Conservation (phyloP, 2,113 vertebrate genomes). For the Neodontobutis hainanensis region DNA sequence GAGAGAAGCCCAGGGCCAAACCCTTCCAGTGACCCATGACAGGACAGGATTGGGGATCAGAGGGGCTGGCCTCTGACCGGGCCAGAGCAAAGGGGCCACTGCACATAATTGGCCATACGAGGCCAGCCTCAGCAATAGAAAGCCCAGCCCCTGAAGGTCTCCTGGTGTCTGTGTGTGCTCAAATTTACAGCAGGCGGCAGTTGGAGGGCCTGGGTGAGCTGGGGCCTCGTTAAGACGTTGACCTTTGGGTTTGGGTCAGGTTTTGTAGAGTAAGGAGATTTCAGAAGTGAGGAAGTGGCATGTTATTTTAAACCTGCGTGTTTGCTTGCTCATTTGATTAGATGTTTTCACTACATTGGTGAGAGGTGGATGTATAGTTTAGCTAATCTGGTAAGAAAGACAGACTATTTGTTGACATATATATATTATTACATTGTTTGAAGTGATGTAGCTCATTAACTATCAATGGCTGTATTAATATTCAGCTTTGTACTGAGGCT, state of each 20-base stretch:
- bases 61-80: constrained; percentile 83
- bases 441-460: constrained; percentile 12
- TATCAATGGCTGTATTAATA: background rate
- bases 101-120: constrained; percentile 74
- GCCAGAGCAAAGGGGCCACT: constrained; percentile 70
- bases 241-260: constrained; percentile 68
- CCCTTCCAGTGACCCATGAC: constrained; percentile 91
- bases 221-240: constrained; percentile 71
- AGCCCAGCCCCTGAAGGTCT: constrained; percentile 50
- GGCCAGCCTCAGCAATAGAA: constrained; percentile 46
- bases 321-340: constrained; percentile 77
- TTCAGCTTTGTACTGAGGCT: background rate
- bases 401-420: constrained; percentile 1
- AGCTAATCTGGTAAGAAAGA: constrained; percentile 31
- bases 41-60: constrained; percentile 86
- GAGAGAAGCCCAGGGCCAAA: constrained; percentile 78
- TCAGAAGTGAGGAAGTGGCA: constrained; percentile 68
- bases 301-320: constrained; percentile 67
- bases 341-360: constrained; percentile 44
- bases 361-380: constrained; percentile 19
- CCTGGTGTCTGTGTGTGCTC: constrained; percentile 27
- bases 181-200: constrained; percentile 79
- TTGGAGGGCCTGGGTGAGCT: constrained; percentile 69
- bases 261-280: constrained; percentile 68
- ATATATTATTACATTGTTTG: constrained; percentile 1